These are phyloP conservation scores for Thaleichthys pacificus DNA, from an alignment of 2,797 vertebrate genomes.

Conservation along the genomic window DNA sequence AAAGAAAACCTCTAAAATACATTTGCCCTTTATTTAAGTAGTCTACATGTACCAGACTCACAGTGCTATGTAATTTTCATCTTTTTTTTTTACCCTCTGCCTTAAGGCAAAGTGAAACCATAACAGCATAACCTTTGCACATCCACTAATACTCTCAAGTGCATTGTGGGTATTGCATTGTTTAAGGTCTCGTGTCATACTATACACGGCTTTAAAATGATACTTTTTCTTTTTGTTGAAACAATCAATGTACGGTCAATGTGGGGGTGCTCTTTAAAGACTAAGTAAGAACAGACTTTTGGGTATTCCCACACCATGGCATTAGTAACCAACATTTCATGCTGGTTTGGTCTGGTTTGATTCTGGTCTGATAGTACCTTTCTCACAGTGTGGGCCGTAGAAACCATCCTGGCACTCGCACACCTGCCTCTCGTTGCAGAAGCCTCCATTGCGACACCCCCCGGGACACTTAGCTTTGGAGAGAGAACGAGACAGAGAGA, in stretches of 20 bases:
- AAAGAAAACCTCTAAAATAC: constrained; percentile 19
- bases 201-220: not conserved
- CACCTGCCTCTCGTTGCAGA: constrained; percentile 83
- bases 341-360: not conserved
- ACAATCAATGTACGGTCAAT: no score
- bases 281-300: no score
- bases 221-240: not conserved
- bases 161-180: not conserved
- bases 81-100: constrained; percentile 14
- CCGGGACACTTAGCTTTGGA: constrained; percentile 85
- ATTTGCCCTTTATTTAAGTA: constrained; percentile 10
- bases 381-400: constrained; percentile 87
- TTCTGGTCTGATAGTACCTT: constrained; percentile 69
- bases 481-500: constrained; percentile 8
- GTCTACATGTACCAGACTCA: constrained; percentile 17
- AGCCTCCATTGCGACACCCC: constrained; percentile 85
- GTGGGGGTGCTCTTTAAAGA: no score
- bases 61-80: constrained; percentile 40
- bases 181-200: constrained; percentile 1
- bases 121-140: constrained; percentile 27
- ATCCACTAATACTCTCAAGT: constrained; percentile 1
- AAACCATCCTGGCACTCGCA: constrained; percentile 89
- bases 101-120: constrained; percentile 26
- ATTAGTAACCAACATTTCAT: not conserved
- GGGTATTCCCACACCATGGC: not conserved